A percentile compares a stretch with the other conserved stretches of the same genome.
Evolutionary conservation across 2,888 invertebrate genomes (phyloP).

Genomic region (Caenorhabditis uteleia): DNA sequence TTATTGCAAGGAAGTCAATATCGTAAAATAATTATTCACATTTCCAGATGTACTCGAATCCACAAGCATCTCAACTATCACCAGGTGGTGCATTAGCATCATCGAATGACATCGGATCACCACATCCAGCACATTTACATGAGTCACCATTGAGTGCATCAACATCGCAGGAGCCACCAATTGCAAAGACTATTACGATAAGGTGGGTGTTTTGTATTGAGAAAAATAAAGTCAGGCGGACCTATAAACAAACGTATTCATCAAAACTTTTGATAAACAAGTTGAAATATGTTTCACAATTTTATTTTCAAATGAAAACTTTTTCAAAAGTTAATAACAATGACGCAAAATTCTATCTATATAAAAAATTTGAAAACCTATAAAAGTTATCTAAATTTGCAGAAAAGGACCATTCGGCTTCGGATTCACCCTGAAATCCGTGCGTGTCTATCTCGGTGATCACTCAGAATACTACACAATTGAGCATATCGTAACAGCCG

Average conservation of each 20-base stretch:
- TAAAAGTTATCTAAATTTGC: no score
- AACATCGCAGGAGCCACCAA: neutral
- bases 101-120: conserved; percentile 53
- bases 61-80: conserved; percentile 48
- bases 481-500: conserved; percentile 67
- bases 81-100: conserved; percentile 65
- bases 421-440: conserved; percentile 96
- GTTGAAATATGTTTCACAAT: no score
- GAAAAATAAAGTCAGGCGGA: no score
- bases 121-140: conserved; percentile 22
- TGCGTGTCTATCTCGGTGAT: conserved; percentile 95
- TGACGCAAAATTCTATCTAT: no score
- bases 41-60: conserved; percentile 32
- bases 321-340: no score
- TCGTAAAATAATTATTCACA: no score
- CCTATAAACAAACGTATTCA: no score
- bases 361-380: no score
- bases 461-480: conserved; percentile 93
- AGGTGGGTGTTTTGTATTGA: no score
- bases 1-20: neutral
- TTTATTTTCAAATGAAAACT: no score
- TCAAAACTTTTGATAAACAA: no score
- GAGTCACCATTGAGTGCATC: conserved; percentile 6
- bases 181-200: conserved; percentile 38
- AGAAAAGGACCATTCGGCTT: conserved; percentile 87